Evolutionary conservation across 2,113 vertebrate species (phyloP), one percentile per base, ranked within the genome.

Genomic region (Phyllostomus discolor): DNA sequence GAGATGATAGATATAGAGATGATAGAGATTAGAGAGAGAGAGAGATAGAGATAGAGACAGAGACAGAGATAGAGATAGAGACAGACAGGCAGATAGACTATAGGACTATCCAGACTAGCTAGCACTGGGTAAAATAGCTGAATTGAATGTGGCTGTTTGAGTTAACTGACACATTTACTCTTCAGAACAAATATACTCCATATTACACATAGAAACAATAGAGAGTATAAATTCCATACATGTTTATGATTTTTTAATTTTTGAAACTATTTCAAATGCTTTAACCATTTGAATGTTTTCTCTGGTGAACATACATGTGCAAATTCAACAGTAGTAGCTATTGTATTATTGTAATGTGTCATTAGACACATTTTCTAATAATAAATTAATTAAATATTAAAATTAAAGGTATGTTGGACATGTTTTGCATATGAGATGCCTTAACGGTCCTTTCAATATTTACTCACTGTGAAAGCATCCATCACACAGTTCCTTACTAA

Each of bases 351-450:
- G 3, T 41, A 41, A 41, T 41, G 38, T 41, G 38, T 66, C 4
- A 83, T 90, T 46, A 52, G 17, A 88, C 86, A 82, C 17, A 81
- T 7, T 67, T 43, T 67, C 7, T 12, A 88, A 70, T 66, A 66
- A 57, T 67, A 93, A 85, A 50, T 11, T 66, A 75, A 67, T 73
- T 38, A 7, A 19, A 43, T 69, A 80, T 67, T 54, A 26, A 46
- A 52, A 5, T 54, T 92, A 83, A 16, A 96, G 12, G 41, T 20
- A 75, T 35, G 50, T 38, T 69, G 15, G 31, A n/a, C n/a, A 1
- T 31, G 0, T 57, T 52, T 59, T 1, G 1, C 14, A n/a, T 64
- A 7, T 75, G 31, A 69, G 0, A 2, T 50, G 2, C 62, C 16
- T 54, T 67, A 38, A 79, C 9, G 46, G 31, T n/a, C 16, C 4